Evolutionary conservation across 2,797 vertebrate species (phyloP).

Genomic region (Myioborus miniatus): DNA sequence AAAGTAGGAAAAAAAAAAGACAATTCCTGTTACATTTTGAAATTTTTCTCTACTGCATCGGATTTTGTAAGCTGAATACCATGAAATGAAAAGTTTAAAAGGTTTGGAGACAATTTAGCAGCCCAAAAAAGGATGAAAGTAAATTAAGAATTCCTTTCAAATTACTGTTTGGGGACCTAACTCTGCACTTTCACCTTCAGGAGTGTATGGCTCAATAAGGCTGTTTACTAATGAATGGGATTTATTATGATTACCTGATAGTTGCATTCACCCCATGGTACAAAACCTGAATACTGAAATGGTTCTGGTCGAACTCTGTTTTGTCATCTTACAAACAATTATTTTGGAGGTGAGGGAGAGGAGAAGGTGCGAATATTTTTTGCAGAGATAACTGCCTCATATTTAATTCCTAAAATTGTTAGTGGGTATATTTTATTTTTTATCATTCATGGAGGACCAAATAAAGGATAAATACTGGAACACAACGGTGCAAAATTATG

Average conservation of each 20-base stretch:
- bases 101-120: not conserved
- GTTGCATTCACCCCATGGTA: not conserved
- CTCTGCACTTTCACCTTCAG: not conserved
- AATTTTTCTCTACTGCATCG: not conserved
- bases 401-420: not conserved
- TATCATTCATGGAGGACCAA: not conserved
- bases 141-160: not conserved
- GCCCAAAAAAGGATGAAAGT: not conserved
- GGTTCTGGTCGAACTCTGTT: not conserved
- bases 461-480: not conserved
- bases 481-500: not conserved
- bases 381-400: not conserved
- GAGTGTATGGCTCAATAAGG: not conserved
- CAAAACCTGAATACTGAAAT: not conserved
- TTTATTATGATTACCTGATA: not conserved
- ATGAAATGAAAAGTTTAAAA: not conserved
- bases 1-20: not conserved
- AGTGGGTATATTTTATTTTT: not conserved
- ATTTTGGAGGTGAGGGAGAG: not conserved
- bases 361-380: not conserved
- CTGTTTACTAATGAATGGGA: not conserved
- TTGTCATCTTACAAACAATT: not conserved
- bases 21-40: not conserved
- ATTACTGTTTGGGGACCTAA: not conserved
- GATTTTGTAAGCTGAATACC: not conserved